Conservation (phyloP, 1,140 invertebrate species). For the Ganaspis sp. region DNA sequence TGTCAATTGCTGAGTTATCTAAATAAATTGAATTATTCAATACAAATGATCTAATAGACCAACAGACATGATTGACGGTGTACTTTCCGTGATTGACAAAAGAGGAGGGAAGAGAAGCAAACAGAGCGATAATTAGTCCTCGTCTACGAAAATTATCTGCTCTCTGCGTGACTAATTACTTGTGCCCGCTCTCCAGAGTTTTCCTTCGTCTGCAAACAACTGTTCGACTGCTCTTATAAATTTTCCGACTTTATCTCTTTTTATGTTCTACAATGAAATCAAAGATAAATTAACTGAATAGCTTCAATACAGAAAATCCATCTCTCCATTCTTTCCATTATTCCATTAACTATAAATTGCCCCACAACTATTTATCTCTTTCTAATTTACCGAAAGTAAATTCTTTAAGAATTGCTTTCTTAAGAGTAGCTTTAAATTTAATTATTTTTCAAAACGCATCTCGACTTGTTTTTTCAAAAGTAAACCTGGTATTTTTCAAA, state of each 20-base stretch:
- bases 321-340: no score
- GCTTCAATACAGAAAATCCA: no score
- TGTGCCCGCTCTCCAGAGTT: slow-evolving; percentile 16
- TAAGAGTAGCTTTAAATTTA: no score
- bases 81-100: slow-evolving; percentile 45
- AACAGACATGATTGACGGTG: slow-evolving; percentile 10
- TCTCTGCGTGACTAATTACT: slow-evolving; percentile 37
- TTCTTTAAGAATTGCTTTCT: no score
- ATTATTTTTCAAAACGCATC: no score
- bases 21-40: neutral
- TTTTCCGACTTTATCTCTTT: neutral
- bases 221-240: neutral
- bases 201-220: slow-evolving; percentile 19
- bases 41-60: neutral
- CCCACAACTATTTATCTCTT: no score
- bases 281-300: no score
- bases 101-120: slow-evolving; percentile 25
- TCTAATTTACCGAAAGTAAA: no score
- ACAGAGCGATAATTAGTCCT: slow-evolving; percentile 39
- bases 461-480: no score
- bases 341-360: no score
- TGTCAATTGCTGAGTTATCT: neutral
- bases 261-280: neutral
- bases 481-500: no score
- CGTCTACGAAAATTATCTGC: slow-evolving; percentile 42